Conservation (phyloP, 2,888 invertebrate genomes). For the Drosophila tanythrix region DNA sequence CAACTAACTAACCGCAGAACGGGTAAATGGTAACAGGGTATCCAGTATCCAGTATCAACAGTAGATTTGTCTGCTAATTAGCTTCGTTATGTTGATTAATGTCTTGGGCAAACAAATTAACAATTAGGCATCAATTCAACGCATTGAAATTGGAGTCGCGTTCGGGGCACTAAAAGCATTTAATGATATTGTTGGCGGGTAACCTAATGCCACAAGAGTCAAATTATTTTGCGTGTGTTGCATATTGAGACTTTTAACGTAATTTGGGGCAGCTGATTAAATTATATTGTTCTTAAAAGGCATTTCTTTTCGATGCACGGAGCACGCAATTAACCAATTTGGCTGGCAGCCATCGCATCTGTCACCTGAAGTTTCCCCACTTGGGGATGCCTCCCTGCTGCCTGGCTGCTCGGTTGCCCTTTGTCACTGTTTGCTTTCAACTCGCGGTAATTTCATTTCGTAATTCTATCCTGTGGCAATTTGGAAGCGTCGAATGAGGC, state of each 20-base stretch:
- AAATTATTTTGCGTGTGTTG: constrained; percentile 10
- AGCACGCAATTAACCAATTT: constrained; percentile 66
- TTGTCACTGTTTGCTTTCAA: constrained; percentile 50
- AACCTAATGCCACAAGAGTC: constrained; percentile 26
- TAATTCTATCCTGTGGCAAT: constrained; percentile 53
- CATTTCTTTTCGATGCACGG: constrained; percentile 38
- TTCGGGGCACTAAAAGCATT: constrained; percentile 5
- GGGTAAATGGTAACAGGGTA: background rate
- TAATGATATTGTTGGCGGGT: constrained; percentile 20
- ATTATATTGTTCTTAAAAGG: constrained; percentile 25
- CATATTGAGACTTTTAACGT: constrained; percentile 1
- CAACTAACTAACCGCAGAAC: background rate
- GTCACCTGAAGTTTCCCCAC: constrained; percentile 5
- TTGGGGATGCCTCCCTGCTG: background rate
- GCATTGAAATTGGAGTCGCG: constrained; percentile 19
- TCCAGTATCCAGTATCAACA: constrained; percentile 17
- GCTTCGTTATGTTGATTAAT: constrained; percentile 59
- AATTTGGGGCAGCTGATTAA: background rate
- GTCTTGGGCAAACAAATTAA: constrained; percentile 28
- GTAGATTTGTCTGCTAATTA: constrained; percentile 52
- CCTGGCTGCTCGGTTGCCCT: background rate
- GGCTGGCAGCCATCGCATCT: constrained; percentile 6
- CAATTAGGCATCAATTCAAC: constrained; percentile 37
- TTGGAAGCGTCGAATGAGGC: constrained; percentile 11
- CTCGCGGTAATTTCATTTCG: constrained; percentile 55